Conservation (phyloP, 1,140 invertebrate genomes). For the Amyelois transitella region DNA sequence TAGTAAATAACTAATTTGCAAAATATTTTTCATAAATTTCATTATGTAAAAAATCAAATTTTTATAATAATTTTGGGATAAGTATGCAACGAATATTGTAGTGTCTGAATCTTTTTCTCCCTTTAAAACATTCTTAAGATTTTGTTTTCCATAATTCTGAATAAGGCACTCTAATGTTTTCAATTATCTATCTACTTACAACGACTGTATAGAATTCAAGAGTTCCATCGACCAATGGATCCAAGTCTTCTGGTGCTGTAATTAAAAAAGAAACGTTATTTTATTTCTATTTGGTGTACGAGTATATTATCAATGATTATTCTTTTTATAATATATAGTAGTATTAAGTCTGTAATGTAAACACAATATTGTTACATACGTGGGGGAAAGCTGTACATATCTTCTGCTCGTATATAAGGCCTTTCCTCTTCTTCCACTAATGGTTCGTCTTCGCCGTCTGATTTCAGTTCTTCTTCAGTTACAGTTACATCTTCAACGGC, state of each 20-base stretch:
- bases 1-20: too few relatives aligned
- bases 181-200: constrained; percentile 71
- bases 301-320: too few relatives aligned
- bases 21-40: too few relatives aligned
- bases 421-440: constrained; percentile 19
- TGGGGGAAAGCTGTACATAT: constrained; percentile 49
- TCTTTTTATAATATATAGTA: too few relatives aligned
- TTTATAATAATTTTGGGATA: too few relatives aligned
- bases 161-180: too few relatives aligned
- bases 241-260: constrained; percentile 67
- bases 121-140: too few relatives aligned
- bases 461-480: constrained; percentile 29
- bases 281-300: too few relatives aligned
- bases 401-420: constrained; percentile 24
- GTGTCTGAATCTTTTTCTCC: too few relatives aligned
- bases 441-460: constrained; percentile 1
- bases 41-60: constrained; percentile 12
- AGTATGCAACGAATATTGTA: too few relatives aligned
- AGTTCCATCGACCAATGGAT: constrained; percentile 71
- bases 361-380: constrained; percentile 30
- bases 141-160: too few relatives aligned
- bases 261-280: constrained; percentile 9
- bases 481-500: constrained; percentile 34
- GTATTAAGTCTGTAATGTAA: too few relatives aligned
- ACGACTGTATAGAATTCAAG: constrained; percentile 70